These are phyloP conservation scores for Pelagia noctiluca DNA, from an alignment of 30 jellyfish, hydroid and myxozoan genomes.

Conservation along the genomic window DNA sequence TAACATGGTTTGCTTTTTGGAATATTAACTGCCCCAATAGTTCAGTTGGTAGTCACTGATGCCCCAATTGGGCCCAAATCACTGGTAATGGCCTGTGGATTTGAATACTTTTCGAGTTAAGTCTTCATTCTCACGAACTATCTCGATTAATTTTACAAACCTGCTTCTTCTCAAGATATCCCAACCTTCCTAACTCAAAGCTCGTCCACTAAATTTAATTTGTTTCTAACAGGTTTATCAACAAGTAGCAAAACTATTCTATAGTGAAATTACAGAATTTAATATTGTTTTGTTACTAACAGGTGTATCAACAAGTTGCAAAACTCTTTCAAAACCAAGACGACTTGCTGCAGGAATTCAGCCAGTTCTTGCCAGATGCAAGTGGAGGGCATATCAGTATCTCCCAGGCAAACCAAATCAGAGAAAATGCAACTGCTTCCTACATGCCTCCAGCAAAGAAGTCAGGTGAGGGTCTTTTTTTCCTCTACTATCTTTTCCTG, in stretches of 20 bases:
- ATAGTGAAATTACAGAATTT: neutral
- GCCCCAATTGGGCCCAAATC: too few species aligned
- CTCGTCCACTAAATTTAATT: neutral
- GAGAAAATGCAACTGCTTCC: constrained; percentile 50
- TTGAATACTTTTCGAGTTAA: too few species aligned
- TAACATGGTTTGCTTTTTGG: too few species aligned
- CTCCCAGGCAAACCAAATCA: constrained; percentile 50
- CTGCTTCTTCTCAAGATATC: too few species aligned
- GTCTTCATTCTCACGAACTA: too few species aligned
- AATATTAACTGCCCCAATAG: too few species aligned
- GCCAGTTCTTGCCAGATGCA: constrained; percentile 98
- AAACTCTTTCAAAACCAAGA: constrained; percentile 90
- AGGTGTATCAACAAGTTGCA: constrained; percentile 95
- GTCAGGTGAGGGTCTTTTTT: neutral
- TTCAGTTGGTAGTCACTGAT: too few species aligned
- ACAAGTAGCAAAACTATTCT: too few species aligned
- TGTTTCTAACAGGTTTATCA: too few species aligned
- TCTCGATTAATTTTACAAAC: too few species aligned
- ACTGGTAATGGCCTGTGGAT: too few species aligned
- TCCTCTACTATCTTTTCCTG: neutral
- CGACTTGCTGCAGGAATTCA: constrained; percentile 92
- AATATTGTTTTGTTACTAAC: neutral
- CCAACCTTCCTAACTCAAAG: neutral
- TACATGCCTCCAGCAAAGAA: constrained; percentile 68
- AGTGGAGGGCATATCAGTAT: constrained; percentile 63